These are phyloP conservation scores for Serinus canaria DNA, from an alignment of 2,113 vertebrate genomes.

Conservation along the genomic window DNA sequence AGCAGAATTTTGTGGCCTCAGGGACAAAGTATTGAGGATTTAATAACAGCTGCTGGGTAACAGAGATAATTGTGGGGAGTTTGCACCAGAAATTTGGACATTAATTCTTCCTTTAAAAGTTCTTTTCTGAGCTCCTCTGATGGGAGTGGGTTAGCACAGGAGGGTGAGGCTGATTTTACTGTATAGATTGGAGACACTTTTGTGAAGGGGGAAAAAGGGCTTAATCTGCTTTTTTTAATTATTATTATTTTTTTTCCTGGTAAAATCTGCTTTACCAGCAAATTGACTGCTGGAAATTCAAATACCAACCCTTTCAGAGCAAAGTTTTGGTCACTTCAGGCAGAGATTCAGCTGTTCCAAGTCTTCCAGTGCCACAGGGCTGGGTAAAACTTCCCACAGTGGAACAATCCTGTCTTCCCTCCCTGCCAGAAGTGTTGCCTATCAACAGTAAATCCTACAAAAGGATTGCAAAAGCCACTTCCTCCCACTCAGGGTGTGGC, in stretches of 20 bases:
- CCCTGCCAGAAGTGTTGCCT: constrained; percentile 21
- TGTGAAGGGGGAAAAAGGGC: not conserved
- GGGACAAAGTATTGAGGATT: not conserved
- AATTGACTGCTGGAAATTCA: not conserved
- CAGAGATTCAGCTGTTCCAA: not conserved
- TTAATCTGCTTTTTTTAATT: not conserved
- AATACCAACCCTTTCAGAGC: not conserved
- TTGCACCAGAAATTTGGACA: not conserved
- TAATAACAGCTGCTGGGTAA: constrained; percentile 16
- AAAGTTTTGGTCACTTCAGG: not conserved
- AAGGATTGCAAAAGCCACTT: constrained; percentile 46
- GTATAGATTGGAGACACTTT: not conserved
- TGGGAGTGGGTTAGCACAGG: not conserved
- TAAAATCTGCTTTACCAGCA: not conserved
- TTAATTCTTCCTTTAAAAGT: not conserved
- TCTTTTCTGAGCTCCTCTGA: not conserved
- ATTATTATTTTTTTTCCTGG: not conserved
- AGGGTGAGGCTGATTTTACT: not conserved
- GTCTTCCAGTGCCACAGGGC: not conserved
- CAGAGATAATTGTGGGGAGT: not conserved
- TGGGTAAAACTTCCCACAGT: not conserved
- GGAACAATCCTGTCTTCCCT: not conserved
- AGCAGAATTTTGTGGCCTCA: not conserved
- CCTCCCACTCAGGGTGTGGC: constrained; percentile 56
- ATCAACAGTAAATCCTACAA: constrained; percentile 16